Evolutionary conservation across 2,888 invertebrate genomes (phyloP), one percentile per base, ranked within the genome.

Genomic region (Branchellion lobata): DNA sequence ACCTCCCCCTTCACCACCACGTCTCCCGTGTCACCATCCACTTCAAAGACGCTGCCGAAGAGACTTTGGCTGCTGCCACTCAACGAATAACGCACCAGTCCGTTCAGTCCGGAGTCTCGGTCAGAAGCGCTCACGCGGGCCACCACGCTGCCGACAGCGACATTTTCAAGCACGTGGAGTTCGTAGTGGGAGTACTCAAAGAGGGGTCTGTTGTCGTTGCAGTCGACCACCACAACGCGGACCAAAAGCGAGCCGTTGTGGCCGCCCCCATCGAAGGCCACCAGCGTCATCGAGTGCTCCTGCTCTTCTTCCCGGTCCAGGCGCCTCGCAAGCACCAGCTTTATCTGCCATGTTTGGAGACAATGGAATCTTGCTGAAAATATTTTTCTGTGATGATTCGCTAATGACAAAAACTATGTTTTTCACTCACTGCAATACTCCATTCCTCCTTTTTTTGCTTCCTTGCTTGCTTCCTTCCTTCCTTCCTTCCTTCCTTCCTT

Each of bases 251-350:
- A 81, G 5, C 82, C 83, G 0, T 82, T 80, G 21, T 75, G 29
- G 3, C 78, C 65, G 24, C 83, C 83, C 0, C 81, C 83, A 61
- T 83, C 83, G 57, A 80, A 81, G 11, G 83, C 83, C 2, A 82
- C 68, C 8, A 83, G 79, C 36, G 69, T 78, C 72, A 83, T 31
- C 18, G 81, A 78, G 80, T 83, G 82, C 29, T 79, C 81, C 51
- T 80, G 77, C 68, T 79, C 61, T 27, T 36, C 36, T 78, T 84
- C 84, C 1, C 83, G 80, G 79, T 84, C 84, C n/a, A 84, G 80
- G 0, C 47, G 34, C 29, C 80, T 79, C 72, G 80, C 65, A 0
- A 84, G 81, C 14, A 82, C 68, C 1, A 83, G 75, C 31, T 76
- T 75, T 31, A 79, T 61, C 79, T 79, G 75, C 18, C 51, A n/a